These are phyloP conservation scores for Orthosia gracilis DNA, from an alignment of 2,888 invertebrate species.

Conservation along the genomic window DNA sequence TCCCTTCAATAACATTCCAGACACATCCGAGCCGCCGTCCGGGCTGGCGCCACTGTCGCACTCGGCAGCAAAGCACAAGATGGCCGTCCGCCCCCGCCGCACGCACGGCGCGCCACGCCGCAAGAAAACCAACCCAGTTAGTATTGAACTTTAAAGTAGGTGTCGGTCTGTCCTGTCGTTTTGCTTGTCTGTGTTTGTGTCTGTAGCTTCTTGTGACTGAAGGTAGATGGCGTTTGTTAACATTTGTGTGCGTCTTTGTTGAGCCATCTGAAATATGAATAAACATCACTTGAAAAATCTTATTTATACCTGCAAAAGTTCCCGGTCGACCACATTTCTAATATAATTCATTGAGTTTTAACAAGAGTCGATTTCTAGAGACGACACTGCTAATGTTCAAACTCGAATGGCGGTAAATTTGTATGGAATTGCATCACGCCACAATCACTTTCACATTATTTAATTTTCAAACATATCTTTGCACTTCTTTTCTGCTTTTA, in stretches of 20 bases:
- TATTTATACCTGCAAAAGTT: too few species aligned
- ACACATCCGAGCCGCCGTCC: conserved; percentile 87
- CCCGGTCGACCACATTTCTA: too few species aligned
- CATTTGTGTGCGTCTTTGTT: background rate
- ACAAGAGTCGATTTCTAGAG: too few species aligned
- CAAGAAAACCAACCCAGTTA: conserved; percentile 89
- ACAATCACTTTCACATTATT: too few species aligned
- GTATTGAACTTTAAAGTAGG: conserved; percentile 65
- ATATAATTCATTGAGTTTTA: too few species aligned
- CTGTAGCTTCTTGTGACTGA: conserved; percentile 7
- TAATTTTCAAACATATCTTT: background rate
- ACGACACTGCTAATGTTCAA: too few species aligned
- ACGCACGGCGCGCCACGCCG: conserved; percentile 94
- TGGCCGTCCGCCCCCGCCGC: conserved; percentile 94
- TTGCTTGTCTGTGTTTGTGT: conserved; percentile 18
- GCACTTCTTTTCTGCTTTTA: background rate
- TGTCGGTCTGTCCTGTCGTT: conserved; percentile 33
- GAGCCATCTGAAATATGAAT: background rate
- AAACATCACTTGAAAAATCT: background rate
- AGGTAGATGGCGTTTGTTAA: conserved; percentile 34
- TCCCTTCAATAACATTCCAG: conserved; percentile 72
- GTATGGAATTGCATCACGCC: too few species aligned
- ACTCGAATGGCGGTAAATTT: too few species aligned
- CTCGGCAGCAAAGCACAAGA: conserved; percentile 95
- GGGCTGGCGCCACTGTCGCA: conserved; percentile 93